These are phyloP conservation scores for Ammodramus savannarum DNA, from an alignment of 2,113 vertebrate species.

Conservation along the genomic window DNA sequence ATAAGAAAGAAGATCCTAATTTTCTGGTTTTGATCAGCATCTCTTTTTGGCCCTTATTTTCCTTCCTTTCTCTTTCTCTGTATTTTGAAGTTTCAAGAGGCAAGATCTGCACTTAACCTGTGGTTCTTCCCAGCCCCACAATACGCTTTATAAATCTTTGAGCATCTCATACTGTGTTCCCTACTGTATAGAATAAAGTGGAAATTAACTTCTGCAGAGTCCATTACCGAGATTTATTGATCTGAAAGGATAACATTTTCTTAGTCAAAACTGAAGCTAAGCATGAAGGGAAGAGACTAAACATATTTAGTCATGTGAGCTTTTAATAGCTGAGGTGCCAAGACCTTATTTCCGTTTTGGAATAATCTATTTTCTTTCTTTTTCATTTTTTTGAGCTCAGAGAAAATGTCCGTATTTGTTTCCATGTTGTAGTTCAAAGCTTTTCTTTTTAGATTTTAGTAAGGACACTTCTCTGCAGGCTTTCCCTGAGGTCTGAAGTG, in stretches of 20 bases:
- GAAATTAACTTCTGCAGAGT: conserved; percentile 35
- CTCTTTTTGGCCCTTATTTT: neutral
- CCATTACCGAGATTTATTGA: conserved; percentile 40
- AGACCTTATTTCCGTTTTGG: conserved; percentile 1
- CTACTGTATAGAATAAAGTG: conserved; percentile 52
- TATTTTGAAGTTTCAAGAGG: conserved; percentile 30
- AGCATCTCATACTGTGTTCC: conserved; percentile 22
- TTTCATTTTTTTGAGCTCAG: neutral
- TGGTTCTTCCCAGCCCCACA: neutral
- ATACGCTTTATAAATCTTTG: conserved; percentile 38
- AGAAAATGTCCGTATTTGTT: conserved; percentile 26
- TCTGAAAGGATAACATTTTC: conserved; percentile 37
- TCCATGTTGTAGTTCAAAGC: conserved; percentile 56
- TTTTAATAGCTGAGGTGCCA: conserved; percentile 19
- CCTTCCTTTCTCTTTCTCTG: neutral
- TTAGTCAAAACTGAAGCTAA: conserved; percentile 33
- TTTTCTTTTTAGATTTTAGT: conserved; percentile 50
- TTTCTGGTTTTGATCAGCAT: neutral
- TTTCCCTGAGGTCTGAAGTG: conserved; percentile 51
- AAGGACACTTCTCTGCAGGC: conserved; percentile 54
- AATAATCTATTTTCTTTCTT: conserved; percentile 38
- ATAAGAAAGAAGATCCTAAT: neutral
- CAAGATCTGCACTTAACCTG: conserved; percentile 18
- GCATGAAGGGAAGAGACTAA: conserved; percentile 40
- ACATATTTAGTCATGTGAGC: conserved; percentile 23